A percentile compares a stretch with the other conserved stretches of the same genome.
These are phyloP conservation scores for Catostomus latipinnis DNA, from an alignment of 2,797 vertebrate genomes.

Conservation along the genomic window DNA sequence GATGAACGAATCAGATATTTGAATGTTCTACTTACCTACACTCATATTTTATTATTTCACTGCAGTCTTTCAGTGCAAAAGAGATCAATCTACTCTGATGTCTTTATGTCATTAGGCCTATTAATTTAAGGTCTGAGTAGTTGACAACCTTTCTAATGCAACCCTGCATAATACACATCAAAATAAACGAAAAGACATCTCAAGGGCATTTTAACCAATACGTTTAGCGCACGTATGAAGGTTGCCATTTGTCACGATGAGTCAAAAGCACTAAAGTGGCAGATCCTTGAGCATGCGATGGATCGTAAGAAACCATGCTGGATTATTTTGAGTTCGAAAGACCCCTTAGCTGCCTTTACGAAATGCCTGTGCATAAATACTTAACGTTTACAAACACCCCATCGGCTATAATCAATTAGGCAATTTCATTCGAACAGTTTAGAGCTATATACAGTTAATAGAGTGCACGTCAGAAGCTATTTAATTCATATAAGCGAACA, in stretches of 20 bases:
- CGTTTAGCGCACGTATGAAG: background rate
- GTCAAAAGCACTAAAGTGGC: background rate
- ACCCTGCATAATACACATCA: background rate
- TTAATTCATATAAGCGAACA: too few species aligned
- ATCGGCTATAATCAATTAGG: too few species aligned
- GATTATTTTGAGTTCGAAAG: constrained; percentile 19
- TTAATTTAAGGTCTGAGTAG: background rate
- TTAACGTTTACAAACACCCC: background rate
- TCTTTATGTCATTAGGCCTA: background rate
- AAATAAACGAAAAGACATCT: background rate
- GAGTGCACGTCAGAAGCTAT: background rate
- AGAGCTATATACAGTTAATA: background rate
- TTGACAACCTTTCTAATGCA: background rate
- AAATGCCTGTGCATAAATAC: constrained; percentile 42
- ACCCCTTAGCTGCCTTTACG: constrained; percentile 23
- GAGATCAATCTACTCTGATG: background rate
- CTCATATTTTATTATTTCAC: constrained; percentile 11
- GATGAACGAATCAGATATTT: background rate
- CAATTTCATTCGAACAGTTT: background rate
- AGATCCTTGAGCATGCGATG: too few species aligned
- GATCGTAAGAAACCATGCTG: background rate
- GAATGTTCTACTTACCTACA: constrained; percentile 28
- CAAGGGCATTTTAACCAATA: background rate
- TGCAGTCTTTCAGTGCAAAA: background rate
- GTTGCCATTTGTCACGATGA: background rate